Base-by-base conservation (phyloP, 2,113 vertebrate species). In the Amia ocellicauda region DNA sequence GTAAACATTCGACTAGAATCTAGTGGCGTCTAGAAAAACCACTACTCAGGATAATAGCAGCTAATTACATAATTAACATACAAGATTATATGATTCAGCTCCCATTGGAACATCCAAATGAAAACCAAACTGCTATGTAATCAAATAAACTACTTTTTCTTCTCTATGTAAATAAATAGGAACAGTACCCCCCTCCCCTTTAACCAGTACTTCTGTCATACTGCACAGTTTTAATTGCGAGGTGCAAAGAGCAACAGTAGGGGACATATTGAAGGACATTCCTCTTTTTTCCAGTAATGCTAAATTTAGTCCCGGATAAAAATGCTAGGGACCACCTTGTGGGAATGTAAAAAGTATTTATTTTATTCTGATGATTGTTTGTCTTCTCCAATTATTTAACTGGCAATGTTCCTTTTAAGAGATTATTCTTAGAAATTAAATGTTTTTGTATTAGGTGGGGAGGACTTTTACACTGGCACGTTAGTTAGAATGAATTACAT, bases 1-100 rank as follows among this genome's bases (percentile, higher is more conserved):
- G 27, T 41, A 66, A 51, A 16, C 23, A 47, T 59, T 66, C 40
- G 28, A 52, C 20, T 50, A 29, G 41, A 28, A 17, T 41, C 13
- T 5, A 40, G 10, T 51, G 45, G 41, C 55, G 26, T 47, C 58
- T 47, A 27, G 47, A 20, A 29, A 53, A 58, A 51, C 29, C 45
- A 14, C 56, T 16, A 16, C 47, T 22, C 24, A 23, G 19, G 17
- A 9, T 51, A 62, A 62, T 62, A 16, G 45, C 10, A 3, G 27
- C 45, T 36, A 62, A 62, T 62, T 27, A 36, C 47, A 27, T 20
- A 4, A 36, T 62, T 62, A 51, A 50, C 27, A 51, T 19, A 45
- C 16, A 47, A 47, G 36, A 60, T 47, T 45, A 27, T 42, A 20
- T 27, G 4, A 49, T 28, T 49, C 45, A 31, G 28, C 10, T 36